A percentile compares a stretch with the other conserved stretches of the same genome.
Evolutionary conservation across 2,797 vertebrate species (phyloP).

Genomic region (Delichon dasypus): DNA sequence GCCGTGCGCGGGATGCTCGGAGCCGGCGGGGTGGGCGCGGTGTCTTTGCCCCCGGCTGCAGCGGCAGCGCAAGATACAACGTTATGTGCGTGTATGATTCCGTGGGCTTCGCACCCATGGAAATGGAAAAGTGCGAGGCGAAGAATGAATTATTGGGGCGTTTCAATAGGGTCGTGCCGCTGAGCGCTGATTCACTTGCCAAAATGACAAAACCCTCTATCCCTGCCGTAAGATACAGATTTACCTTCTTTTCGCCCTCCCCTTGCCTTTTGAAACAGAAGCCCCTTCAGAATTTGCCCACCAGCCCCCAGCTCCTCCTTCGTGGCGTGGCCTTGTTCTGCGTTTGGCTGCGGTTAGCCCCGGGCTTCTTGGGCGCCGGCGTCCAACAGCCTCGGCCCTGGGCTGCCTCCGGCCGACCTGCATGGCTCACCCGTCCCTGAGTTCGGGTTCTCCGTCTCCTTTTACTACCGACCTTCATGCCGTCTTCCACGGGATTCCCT

Average conservation of each 20-base stretch:
- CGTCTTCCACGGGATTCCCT: not conserved
- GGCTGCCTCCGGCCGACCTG: not conserved
- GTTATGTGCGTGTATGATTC: not conserved
- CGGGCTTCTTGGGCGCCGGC: not conserved
- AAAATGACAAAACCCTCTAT: not conserved
- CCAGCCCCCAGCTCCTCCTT: not conserved
- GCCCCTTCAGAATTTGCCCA: not conserved
- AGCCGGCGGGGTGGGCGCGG: not conserved
- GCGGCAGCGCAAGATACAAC: not conserved
- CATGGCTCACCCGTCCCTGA: accelerated
- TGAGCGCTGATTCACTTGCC: not conserved
- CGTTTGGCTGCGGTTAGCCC: not conserved
- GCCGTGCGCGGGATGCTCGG: not conserved
- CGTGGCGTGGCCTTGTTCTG: accelerated
- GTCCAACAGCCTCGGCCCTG: not conserved
- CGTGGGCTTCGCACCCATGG: not conserved
- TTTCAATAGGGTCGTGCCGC: not conserved
- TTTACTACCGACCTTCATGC: accelerated
- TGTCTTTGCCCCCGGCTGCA: not conserved
- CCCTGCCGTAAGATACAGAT: not conserved
- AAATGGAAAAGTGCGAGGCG: not conserved
- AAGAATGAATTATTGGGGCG: not conserved
- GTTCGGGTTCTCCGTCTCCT: not conserved
- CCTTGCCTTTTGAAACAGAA: not conserved
- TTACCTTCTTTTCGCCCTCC: not conserved